These are phyloP conservation scores for Ascaphus truei DNA, from an alignment of 2,113 vertebrate genomes.

Conservation along the genomic window DNA sequence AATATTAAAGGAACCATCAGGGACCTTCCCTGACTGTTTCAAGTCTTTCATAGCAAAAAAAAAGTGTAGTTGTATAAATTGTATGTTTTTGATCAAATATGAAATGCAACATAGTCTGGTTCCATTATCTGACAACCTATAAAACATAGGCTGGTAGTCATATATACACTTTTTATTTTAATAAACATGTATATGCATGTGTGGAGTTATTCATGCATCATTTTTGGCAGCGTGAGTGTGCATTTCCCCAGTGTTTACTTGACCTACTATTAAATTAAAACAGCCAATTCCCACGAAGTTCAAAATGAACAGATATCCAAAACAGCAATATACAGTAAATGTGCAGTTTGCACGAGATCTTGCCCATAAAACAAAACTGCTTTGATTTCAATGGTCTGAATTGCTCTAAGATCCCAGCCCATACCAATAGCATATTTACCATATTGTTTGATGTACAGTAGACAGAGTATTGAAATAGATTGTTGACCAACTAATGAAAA, in stretches of 20 bases:
- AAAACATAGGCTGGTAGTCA: background rate
- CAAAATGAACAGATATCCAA: too few species aligned
- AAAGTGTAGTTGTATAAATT: background rate
- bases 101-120: background rate
- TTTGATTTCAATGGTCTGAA: too few species aligned
- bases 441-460: too few species aligned
- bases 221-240: background rate
- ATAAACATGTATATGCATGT: background rate
- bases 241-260: background rate
- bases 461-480: too few species aligned
- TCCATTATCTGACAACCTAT: background rate
- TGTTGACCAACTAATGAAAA: too few species aligned
- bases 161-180: background rate
- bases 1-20: constrained; percentile 30
- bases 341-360: too few species aligned
- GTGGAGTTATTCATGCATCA: background rate
- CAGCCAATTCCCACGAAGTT: too few species aligned
- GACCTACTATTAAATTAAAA: background rate
- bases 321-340: too few species aligned
- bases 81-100: background rate
- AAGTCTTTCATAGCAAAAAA: background rate
- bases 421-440: too few species aligned
- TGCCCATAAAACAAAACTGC: too few species aligned
- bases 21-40: constrained; percentile 23
- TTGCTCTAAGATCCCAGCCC: too few species aligned